Conservation (phyloP, 1,140 invertebrate species). For the Heliconius hermathena region DNA sequence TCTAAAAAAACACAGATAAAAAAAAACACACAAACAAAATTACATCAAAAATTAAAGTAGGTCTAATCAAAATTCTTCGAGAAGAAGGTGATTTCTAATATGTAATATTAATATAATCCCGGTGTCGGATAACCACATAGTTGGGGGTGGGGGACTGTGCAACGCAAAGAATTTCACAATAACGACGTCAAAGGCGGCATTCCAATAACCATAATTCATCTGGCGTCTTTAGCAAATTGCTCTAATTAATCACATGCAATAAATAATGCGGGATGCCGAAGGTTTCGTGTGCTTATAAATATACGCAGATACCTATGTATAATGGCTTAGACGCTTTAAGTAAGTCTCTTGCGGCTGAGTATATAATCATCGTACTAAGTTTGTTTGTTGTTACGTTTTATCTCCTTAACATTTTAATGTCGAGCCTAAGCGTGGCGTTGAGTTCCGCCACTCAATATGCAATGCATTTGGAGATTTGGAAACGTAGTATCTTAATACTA, state of each 20-base stretch:
- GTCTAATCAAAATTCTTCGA: conserved; percentile 11
- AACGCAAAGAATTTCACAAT: conserved; percentile 46
- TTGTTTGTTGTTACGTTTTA: too few relatives aligned
- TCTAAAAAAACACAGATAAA: too few relatives aligned
- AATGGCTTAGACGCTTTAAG: too few relatives aligned
- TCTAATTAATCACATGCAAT: conserved; percentile 38
- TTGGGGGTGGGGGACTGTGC: conserved; percentile 16
- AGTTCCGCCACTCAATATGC: too few relatives aligned
- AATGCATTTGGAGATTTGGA: too few relatives aligned
- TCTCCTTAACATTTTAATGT: too few relatives aligned
- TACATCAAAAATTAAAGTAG: too few relatives aligned
- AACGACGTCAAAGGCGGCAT: conserved; percentile 41
- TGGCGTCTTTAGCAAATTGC: conserved; percentile 35
- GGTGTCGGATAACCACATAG: conserved; percentile 26
- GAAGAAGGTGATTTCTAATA: conserved; percentile 17
- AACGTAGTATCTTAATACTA: too few relatives aligned
- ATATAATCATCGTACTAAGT: too few relatives aligned
- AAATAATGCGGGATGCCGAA: conserved; percentile 29
- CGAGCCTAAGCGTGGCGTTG: too few relatives aligned
- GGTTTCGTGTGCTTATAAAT: background rate
- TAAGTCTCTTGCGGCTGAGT: too few relatives aligned
- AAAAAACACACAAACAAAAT: too few relatives aligned
- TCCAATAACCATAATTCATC: conserved; percentile 46
- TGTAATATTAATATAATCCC: conserved; percentile 35
- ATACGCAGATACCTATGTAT: background rate